phyloP scores from a whole-genome alignment of 1,140 invertebrate species.

The Drosophila nigromelanica region DNA sequence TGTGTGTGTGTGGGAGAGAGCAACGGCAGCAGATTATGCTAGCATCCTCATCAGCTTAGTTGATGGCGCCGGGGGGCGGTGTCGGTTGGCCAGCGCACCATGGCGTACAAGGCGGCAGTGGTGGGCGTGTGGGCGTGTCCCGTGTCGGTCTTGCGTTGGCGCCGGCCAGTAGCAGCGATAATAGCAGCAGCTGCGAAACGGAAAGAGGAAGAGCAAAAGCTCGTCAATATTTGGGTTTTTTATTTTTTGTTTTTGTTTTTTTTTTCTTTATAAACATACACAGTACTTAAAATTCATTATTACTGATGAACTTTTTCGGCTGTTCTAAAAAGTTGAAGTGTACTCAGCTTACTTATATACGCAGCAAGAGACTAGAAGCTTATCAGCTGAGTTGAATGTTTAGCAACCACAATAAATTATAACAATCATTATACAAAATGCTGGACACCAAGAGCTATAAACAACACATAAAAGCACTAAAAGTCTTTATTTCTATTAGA shows the following conservation, averaged over 20 bases:
- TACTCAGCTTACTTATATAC: slow-evolving; percentile 19
- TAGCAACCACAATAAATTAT: background rate
- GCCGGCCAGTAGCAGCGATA: slow-evolving; percentile 34
- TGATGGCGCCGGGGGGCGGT: slow-evolving; percentile 49
- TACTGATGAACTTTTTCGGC: background rate
- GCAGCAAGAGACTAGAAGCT: background rate
- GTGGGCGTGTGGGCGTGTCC: background rate
- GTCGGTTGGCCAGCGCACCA: slow-evolving; percentile 57
- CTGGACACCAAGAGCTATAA: too few relatives aligned
- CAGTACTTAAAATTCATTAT: slow-evolving; percentile 43
- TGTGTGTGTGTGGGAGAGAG: background rate
- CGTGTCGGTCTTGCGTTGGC: background rate
- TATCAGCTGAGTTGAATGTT: background rate
- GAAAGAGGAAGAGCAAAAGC: background rate
- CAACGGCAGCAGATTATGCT: background rate
- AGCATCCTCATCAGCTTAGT: slow-evolving; percentile 28
- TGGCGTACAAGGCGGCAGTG: slow-evolving; percentile 36
- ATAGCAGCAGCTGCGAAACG: slow-evolving; percentile 30
- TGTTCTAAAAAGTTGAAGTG: background rate
- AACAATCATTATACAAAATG: background rate
- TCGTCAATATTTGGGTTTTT: background rate
- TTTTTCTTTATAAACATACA: slow-evolving; percentile 23
- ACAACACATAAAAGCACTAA: too few relatives aligned
- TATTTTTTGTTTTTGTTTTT: slow-evolving; percentile 1
- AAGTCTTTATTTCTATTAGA: too few relatives aligned